Evolutionary conservation across 2,113 vertebrate species (phyloP).

Genomic region (Aegithalos caudatus): DNA sequence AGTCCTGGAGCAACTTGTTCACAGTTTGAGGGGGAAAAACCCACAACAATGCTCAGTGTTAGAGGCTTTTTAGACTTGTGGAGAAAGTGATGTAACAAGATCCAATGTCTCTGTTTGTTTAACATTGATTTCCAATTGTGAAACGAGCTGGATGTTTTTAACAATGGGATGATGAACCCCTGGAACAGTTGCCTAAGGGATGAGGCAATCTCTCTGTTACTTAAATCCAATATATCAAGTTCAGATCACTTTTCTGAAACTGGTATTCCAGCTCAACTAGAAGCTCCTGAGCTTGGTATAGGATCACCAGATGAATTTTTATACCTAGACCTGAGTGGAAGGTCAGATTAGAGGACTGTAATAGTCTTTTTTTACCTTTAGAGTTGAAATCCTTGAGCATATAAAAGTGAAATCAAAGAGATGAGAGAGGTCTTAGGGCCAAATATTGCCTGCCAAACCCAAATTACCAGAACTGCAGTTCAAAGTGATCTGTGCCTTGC

Average conservation of each 20-base stretch:
- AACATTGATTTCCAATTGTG: slow-evolving; percentile 30
- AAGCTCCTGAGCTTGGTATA: neutral
- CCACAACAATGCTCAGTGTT: neutral
- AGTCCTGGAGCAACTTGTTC: neutral
- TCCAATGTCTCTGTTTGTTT: neutral
- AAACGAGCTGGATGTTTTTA: slow-evolving; percentile 17
- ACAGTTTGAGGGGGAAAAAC: neutral
- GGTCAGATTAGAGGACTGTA: neutral
- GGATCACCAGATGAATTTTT: neutral
- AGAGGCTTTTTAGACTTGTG: neutral
- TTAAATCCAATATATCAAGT: neutral
- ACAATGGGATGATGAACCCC: neutral
- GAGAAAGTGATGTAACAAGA: neutral
- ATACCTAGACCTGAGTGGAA: neutral
- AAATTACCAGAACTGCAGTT: neutral
- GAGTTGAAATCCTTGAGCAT: neutral
- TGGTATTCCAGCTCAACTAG: neutral
- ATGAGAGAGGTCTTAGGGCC: neutral
- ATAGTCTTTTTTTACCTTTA: neutral
- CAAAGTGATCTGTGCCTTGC: neutral
- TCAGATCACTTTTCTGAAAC: neutral
- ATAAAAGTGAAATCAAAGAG: neutral
- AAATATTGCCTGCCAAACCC: slow-evolving; percentile 15
- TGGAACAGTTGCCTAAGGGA: neutral
- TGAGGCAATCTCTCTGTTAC: neutral